Conservation (phyloP, 2,113 vertebrate species). For the Pampusana beccarii region DNA sequence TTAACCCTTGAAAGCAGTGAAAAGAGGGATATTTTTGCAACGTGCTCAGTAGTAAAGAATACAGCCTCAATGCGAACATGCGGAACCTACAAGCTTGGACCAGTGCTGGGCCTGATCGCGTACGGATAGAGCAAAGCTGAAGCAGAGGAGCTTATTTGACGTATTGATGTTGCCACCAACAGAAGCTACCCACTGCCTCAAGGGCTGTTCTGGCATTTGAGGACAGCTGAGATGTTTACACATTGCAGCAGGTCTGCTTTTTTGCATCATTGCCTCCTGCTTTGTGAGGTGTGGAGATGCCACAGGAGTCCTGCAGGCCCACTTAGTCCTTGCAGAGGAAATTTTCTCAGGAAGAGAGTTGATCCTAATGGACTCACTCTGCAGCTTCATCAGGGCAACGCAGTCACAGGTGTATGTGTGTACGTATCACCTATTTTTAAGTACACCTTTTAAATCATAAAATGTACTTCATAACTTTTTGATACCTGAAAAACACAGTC, state of each 20-base stretch:
- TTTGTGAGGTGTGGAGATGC: neutral
- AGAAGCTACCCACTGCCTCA: neutral
- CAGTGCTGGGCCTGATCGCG: neutral
- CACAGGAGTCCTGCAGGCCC: neutral
- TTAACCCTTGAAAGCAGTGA: neutral
- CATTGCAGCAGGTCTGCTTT: fast-evolving
- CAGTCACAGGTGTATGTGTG: neutral
- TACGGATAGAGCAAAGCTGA: neutral
- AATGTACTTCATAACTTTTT: neutral
- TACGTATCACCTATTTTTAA: neutral
- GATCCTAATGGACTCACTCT: neutral
- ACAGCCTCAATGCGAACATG: neutral
- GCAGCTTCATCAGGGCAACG: neutral
- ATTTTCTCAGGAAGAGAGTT: neutral
- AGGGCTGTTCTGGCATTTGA: neutral
- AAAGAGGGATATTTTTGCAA: neutral
- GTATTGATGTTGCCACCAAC: neutral
- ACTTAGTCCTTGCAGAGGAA: neutral
- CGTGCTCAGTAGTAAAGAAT: neutral
- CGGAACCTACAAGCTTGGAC: neutral
- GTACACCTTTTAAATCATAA: neutral
- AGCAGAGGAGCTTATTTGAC: neutral
- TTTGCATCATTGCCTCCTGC: neutral
- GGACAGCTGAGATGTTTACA: neutral
- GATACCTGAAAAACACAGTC: neutral